These are phyloP conservation scores for Odontomachus brunneus DNA, from an alignment of 1,140 invertebrate genomes.

Conservation along the genomic window DNA sequence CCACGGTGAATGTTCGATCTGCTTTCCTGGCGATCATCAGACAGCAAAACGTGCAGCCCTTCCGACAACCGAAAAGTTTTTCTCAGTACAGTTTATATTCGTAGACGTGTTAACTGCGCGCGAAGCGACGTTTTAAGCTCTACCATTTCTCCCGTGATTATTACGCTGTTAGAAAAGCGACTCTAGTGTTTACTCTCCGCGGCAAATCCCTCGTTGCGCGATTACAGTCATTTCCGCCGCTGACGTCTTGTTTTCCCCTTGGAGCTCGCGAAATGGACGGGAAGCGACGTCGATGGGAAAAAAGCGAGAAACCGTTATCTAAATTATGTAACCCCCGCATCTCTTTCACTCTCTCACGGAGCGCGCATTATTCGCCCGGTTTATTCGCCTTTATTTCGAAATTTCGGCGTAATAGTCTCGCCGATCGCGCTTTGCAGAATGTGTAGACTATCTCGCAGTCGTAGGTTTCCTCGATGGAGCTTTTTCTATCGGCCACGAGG, in stretches of 20 bases:
- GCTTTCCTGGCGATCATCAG: too few relatives aligned
- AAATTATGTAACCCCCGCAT: background rate
- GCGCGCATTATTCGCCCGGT: background rate
- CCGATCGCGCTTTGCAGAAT: background rate
- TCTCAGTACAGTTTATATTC: too few relatives aligned
- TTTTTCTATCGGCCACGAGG: slow-evolving; percentile 47
- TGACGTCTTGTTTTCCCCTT: slow-evolving; percentile 1
- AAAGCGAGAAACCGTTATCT: slow-evolving; percentile 2
- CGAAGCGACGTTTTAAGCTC: too few relatives aligned
- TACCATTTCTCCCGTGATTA: too few relatives aligned
- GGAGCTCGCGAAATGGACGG: background rate
- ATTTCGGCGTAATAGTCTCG: slow-evolving; percentile 54
- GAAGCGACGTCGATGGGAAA: background rate
- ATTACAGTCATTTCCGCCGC: background rate
- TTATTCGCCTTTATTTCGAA: slow-evolving; percentile 45
- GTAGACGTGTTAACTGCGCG: too few relatives aligned
- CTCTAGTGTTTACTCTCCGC: too few relatives aligned
- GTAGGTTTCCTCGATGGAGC: slow-evolving; percentile 25
- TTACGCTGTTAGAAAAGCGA: too few relatives aligned
- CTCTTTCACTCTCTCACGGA: too few relatives aligned
- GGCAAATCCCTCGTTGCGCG: too few relatives aligned
- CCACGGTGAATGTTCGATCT: too few relatives aligned
- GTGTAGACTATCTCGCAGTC: slow-evolving; percentile 61
- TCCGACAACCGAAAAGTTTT: too few relatives aligned
- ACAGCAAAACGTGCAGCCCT: too few relatives aligned